phyloP scores from a whole-genome alignment of 2,797 vertebrate genomes.

The Parauchenoglanis punctatus region DNA sequence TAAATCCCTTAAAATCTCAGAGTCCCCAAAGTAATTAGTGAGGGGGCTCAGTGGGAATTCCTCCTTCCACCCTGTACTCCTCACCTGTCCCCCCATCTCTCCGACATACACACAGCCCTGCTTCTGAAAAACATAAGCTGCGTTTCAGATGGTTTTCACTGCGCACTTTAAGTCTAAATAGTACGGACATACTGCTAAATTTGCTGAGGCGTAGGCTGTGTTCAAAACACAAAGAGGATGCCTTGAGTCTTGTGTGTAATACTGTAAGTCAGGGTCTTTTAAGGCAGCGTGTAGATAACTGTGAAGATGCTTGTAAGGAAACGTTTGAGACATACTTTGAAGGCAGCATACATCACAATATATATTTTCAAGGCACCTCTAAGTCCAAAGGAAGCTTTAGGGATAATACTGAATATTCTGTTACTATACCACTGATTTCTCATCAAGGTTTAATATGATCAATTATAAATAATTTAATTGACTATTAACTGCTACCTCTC shows the following conservation, averaged over 20 bases:
- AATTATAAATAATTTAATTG: not conserved
- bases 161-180: not conserved
- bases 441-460: not conserved
- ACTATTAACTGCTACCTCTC: not conserved
- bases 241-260: not conserved
- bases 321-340: not conserved
- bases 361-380: not conserved
- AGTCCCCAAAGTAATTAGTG: constrained; percentile 85
- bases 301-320: not conserved
- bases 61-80: constrained; percentile 70
- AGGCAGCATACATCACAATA: not conserved
- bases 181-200: not conserved
- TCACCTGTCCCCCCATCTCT: constrained; percentile 66
- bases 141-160: not conserved
- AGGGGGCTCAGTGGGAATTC: constrained; percentile 69
- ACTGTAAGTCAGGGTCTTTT: not conserved
- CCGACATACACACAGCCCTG: constrained; percentile 10
- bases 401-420: not conserved
- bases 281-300: not conserved
- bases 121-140: constrained; percentile 8
- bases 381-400: not conserved
- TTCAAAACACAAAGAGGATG: not conserved
- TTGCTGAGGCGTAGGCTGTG: not conserved
- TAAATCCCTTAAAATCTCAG: constrained; percentile 84
- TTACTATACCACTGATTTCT: not conserved